Percentiles rank a stretch among this genome's conserved stretches.
Conservation (phyloP, 2,797 vertebrate genomes). For the Chelon auratus region DNA sequence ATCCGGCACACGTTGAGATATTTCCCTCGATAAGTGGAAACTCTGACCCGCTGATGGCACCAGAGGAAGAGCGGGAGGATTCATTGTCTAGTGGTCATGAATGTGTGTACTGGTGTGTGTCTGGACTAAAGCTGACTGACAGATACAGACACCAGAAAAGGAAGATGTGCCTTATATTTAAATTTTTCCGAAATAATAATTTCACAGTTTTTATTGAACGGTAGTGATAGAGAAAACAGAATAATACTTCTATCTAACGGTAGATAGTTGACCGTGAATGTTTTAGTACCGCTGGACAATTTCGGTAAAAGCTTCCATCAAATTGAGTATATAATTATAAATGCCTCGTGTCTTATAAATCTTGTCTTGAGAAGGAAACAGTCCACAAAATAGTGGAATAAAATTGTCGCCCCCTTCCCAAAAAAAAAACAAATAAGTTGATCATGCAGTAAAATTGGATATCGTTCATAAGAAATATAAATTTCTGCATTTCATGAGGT, state of each 20-base stretch:
- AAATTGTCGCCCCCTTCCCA: neutral
- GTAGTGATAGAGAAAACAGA: neutral
- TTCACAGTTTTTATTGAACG: conserved; percentile 10
- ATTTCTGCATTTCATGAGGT: no score
- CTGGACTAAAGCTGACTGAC: no score
- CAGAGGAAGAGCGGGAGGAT: no score
- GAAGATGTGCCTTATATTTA: no score
- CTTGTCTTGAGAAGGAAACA: neutral
- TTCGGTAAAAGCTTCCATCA: neutral
- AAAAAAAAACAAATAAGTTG: no score
- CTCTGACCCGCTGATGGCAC: no score
- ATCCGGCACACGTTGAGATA: no score
- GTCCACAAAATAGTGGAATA: neutral
- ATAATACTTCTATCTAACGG: neutral
- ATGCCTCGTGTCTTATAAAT: neutral
- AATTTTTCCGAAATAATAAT: neutral
- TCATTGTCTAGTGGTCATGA: no score
- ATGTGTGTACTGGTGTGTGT: neutral
- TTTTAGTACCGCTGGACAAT: neutral
- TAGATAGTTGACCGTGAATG: neutral
- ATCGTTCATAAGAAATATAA: neutral
- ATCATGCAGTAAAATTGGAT: no score
- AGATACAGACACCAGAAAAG: neutral
- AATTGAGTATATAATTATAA: neutral
- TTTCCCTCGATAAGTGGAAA: no score